These are phyloP conservation scores for Tolmerus cingulatus DNA, from an alignment of 2,888 invertebrate species.

Conservation along the genomic window DNA sequence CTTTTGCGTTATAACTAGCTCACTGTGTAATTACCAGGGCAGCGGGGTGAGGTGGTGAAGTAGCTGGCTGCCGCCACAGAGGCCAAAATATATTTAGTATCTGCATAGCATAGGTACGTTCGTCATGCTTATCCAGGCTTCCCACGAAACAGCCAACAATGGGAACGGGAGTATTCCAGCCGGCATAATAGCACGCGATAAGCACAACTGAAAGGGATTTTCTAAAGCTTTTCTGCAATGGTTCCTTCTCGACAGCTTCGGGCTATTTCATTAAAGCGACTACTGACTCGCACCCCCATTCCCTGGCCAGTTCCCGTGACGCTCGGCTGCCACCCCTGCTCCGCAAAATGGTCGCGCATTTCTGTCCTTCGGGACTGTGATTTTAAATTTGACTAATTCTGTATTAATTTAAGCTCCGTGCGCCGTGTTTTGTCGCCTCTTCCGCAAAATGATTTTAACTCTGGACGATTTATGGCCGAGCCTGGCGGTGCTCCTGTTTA, in stretches of 20 bases:
- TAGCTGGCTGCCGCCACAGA: constrained; percentile 9
- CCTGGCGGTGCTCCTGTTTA: not conserved
- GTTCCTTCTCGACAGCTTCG: not conserved
- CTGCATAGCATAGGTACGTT: constrained; percentile 10
- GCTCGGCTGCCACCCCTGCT: not conserved
- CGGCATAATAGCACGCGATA: constrained; percentile 26
- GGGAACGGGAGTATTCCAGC: not conserved
- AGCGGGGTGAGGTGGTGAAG: not conserved
- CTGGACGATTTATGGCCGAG: not conserved
- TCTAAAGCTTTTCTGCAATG: constrained; percentile 20
- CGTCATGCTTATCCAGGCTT: constrained; percentile 23
- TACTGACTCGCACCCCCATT: not conserved
- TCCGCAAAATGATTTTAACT: not conserved
- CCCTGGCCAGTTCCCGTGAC: too few relatives aligned
- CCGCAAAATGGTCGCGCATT: not conserved
- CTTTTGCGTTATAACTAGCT: constrained; percentile 19
- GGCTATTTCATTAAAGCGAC: constrained; percentile 14
- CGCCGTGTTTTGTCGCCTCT: not conserved
- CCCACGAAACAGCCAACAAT: constrained; percentile 26
- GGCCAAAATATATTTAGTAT: constrained; percentile 33
- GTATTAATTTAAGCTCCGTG: not conserved
- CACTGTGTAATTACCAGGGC: constrained; percentile 18
- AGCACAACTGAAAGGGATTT: constrained; percentile 27
- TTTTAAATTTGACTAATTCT: constrained; percentile 31
- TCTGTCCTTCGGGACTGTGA: constrained; percentile 12